These are phyloP conservation scores for Eilema sororculum DNA, from an alignment of 2,888 invertebrate species.

Conservation along the genomic window DNA sequence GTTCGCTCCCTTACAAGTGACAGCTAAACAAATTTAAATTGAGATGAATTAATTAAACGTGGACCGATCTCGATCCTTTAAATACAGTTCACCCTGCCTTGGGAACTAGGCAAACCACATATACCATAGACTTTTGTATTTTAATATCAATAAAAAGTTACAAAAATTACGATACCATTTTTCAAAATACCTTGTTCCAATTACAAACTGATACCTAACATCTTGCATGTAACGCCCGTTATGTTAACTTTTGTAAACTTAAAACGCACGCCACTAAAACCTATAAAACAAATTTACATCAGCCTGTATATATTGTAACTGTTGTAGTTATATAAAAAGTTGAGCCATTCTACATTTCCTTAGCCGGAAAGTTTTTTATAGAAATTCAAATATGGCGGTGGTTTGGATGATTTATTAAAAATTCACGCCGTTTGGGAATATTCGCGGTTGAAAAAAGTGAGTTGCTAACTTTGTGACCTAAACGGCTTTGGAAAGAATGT, in stretches of 20 bases:
- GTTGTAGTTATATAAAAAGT: conserved; percentile 43
- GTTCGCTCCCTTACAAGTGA: too few species aligned
- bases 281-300: conserved; percentile 31
- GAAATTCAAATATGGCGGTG: conserved; percentile 47
- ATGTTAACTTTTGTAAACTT: conserved; percentile 24
- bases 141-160: too few species aligned
- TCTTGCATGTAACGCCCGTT: background rate
- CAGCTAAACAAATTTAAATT: too few species aligned
- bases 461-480: conserved; percentile 48
- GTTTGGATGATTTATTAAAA: conserved; percentile 51
- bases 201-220: conserved; percentile 8
- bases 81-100: too few species aligned
- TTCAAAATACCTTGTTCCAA: background rate
- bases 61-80: too few species aligned
- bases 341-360: conserved; percentile 45
- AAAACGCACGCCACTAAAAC: conserved; percentile 33
- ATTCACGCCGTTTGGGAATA: conserved; percentile 38
- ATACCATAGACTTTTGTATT: too few species aligned
- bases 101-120: too few species aligned
- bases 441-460: conserved; percentile 37
- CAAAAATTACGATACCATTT: background rate
- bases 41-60: too few species aligned
- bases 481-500: conserved; percentile 44
- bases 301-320: conserved; percentile 25
- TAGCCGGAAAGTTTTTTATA: conserved; percentile 43